A percentile compares a stretch with the other conserved stretches of the same genome.
Evolutionary conservation across 2,797 vertebrate species (phyloP).

Genomic region (Gallinago nigripennis): DNA sequence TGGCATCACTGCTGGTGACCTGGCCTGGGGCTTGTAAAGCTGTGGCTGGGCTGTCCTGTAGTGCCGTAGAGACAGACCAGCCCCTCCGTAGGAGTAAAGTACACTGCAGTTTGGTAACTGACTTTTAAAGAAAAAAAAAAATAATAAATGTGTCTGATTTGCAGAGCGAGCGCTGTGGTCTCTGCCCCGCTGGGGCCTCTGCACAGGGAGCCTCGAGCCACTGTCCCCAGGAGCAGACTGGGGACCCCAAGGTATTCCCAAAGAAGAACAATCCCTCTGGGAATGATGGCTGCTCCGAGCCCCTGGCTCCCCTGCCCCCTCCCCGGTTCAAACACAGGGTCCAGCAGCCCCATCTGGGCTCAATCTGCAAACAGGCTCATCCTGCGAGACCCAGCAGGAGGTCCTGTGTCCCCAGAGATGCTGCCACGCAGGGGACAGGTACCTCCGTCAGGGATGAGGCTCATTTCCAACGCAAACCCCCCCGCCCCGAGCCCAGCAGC

Average conservation of each 20-base stretch:
- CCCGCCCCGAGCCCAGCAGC: neutral
- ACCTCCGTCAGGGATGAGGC: neutral
- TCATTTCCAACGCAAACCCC: neutral
- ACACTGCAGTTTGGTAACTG: neutral
- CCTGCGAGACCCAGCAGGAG: too few relatives aligned
- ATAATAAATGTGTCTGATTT: neutral
- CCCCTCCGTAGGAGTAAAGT: neutral
- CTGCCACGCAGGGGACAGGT: neutral
- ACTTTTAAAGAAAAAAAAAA: neutral
- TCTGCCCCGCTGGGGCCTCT: accelerated
- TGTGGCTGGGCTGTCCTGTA: neutral
- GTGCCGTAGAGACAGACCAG: neutral
- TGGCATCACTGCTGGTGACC: accelerated
- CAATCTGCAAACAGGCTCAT: too few relatives aligned
- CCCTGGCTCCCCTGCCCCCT: neutral
- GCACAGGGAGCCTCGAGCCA: accelerated
- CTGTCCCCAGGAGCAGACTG: accelerated
- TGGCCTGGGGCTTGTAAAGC: neutral
- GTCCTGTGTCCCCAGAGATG: neutral
- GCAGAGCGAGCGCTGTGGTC: neutral
- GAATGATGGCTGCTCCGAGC: accelerated
- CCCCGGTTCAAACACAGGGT: neutral
- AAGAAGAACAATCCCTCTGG: neutral
- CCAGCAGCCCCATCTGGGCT: neutral
- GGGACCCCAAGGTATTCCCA: accelerated